phyloP scores from a whole-genome alignment of 2,113 vertebrate genomes.

The Bujurquina vittata region DNA sequence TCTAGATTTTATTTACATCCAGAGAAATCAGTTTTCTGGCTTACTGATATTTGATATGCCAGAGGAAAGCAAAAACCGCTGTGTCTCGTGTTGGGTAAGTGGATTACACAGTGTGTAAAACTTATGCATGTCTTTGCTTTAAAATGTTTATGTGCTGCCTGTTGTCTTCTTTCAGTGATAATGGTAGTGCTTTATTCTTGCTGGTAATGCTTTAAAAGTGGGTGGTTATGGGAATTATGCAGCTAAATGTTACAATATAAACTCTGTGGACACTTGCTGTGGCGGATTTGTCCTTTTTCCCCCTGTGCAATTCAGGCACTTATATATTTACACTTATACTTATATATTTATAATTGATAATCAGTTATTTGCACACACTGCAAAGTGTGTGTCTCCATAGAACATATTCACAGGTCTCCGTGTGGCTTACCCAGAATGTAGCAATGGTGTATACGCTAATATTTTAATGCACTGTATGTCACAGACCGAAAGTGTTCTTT shows the following conservation, averaged over 20 bases:
- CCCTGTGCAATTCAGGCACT: neutral
- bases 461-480: conserved; percentile 1
- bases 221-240: neutral
- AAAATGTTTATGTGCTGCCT: conserved; percentile 10
- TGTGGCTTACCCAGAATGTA: neutral
- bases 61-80: neutral
- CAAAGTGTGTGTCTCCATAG: neutral
- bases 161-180: conserved; percentile 1
- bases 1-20: conserved; percentile 3
- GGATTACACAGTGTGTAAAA: neutral
- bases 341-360: conserved; percentile 1
- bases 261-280: neutral
- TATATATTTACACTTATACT: neutral
- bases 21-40: conserved; percentile 2
- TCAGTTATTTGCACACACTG: neutral
- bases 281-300: neutral
- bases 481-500: neutral
- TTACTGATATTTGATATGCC: neutral
- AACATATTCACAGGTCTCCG: neutral
- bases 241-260: neutral
- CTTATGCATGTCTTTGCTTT: neutral
- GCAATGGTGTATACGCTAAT: neutral
- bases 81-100: neutral
- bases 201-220: conserved; percentile 8
- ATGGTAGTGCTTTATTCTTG: neutral